These are phyloP conservation scores for Anthoptus insignis DNA, from an alignment of 2,888 invertebrate species.

Conservation along the genomic window DNA sequence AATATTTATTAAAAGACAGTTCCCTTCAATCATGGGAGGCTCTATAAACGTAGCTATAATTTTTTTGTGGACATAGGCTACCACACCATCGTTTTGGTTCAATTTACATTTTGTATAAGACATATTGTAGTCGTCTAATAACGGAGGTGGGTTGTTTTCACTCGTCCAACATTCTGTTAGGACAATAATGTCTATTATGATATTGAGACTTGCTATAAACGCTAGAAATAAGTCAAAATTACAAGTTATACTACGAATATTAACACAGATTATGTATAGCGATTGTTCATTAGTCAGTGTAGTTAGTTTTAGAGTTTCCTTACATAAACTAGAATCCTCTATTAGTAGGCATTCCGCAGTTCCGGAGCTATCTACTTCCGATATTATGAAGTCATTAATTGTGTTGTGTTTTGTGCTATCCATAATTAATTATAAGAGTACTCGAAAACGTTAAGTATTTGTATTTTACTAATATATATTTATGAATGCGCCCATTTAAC, in stretches of 20 bases:
- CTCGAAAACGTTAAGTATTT: no score
- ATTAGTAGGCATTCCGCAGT: not conserved
- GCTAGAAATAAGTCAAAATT: not conserved
- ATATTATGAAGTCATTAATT: not conserved
- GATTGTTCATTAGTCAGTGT: not conserved
- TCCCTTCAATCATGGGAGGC: not conserved
- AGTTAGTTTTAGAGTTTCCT: not conserved
- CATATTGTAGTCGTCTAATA: not conserved
- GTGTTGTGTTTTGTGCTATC: not conserved
- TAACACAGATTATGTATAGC: not conserved
- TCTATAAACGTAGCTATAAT: not conserved
- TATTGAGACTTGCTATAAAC: not conserved
- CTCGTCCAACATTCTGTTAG: conserved; percentile 4
- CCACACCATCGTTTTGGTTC: conserved; percentile 6
- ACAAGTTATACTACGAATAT: not conserved
- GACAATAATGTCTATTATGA: not conserved
- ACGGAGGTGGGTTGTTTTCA: not conserved
- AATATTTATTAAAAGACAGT: not conserved
- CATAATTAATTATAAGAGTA: no score
- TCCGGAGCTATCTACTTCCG: not conserved
- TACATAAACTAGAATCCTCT: not conserved
- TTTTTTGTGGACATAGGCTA: not conserved
- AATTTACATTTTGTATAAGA: not conserved
- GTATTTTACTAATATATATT: no score
- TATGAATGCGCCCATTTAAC: no score